A percentile compares a stretch with the other conserved stretches of the same genome.
Conservation (phyloP, 2,113 vertebrate species). For the Poecile atricapillus region DNA sequence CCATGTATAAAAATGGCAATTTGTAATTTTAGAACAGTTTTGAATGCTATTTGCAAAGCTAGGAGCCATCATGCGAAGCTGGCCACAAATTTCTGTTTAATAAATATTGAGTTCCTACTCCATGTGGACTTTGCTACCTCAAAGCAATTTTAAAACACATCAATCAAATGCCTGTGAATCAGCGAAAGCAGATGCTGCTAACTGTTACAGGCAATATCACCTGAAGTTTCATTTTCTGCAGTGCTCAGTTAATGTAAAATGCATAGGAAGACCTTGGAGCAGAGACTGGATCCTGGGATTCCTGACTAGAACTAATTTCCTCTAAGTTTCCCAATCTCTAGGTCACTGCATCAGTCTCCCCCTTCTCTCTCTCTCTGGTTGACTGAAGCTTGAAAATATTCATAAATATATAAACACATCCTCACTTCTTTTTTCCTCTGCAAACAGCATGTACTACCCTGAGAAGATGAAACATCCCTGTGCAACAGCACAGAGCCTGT, state of each 20-base stretch:
- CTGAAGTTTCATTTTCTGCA: slow-evolving; percentile 19
- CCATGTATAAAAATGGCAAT: background rate
- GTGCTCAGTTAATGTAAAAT: slow-evolving; percentile 8
- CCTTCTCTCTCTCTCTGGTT: background rate
- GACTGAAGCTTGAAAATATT: background rate
- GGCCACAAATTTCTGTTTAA: background rate
- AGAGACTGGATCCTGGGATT: background rate
- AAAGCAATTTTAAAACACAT: slow-evolving; percentile 49
- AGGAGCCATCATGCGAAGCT: background rate
- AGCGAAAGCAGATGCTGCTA: slow-evolving; percentile 47
- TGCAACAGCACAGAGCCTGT: background rate
- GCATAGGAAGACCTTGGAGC: background rate
- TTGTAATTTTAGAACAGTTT: background rate
- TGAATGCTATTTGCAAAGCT: background rate
- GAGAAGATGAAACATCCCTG: background rate
- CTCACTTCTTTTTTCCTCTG: background rate
- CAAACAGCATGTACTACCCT: background rate
- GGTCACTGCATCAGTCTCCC: background rate
- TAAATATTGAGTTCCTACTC: background rate
- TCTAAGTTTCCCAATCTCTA: background rate
- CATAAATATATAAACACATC: background rate
- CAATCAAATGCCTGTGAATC: slow-evolving; percentile 41
- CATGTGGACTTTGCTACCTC: slow-evolving; percentile 35
- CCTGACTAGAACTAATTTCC: background rate
- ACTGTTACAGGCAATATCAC: slow-evolving; percentile 5